Conservation (phyloP, 2,113 vertebrate species). For the Oreochromis niloticus region DNA sequence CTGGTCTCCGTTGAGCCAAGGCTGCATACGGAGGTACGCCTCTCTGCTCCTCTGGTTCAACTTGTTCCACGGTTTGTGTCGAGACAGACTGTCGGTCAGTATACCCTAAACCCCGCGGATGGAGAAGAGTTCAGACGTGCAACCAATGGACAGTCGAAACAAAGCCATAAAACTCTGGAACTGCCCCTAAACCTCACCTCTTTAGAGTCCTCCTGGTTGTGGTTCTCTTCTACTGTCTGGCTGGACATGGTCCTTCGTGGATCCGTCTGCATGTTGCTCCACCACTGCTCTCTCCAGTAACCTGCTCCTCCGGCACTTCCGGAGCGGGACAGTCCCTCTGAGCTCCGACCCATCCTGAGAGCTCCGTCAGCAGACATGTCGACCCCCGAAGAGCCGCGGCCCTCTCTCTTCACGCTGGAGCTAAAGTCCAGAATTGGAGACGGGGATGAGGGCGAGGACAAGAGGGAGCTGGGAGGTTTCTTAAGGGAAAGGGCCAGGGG, state of each 20-base stretch:
- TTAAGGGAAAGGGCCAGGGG: slow-evolving; percentile 86
- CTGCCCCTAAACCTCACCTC: slow-evolving; percentile 51
- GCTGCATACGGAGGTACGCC: slow-evolving; percentile 94
- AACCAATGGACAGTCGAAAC: neutral
- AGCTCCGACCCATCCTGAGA: slow-evolving; percentile 76
- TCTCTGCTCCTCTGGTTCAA: slow-evolving; percentile 92
- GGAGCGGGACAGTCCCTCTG: slow-evolving; percentile 68
- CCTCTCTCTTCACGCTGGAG: slow-evolving; percentile 79
- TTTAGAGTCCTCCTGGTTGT: slow-evolving; percentile 80
- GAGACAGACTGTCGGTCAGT: slow-evolving; percentile 86
- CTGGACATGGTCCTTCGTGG: slow-evolving; percentile 66
- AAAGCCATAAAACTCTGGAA: neutral
- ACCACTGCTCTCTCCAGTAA: slow-evolving; percentile 94
- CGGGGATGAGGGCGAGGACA: slow-evolving; percentile 72
- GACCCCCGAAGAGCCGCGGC: slow-evolving; percentile 67
- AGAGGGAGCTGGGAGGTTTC: slow-evolving; percentile 76
- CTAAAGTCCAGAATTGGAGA: slow-evolving; percentile 80
- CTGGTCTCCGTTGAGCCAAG: slow-evolving; percentile 95
- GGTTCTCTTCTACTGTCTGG: slow-evolving; percentile 73
- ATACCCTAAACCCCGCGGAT: slow-evolving; percentile 63
- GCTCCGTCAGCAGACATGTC: slow-evolving; percentile 73
- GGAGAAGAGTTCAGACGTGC: slow-evolving; percentile 4
- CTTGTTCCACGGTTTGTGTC: slow-evolving; percentile 95
- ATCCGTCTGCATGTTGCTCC: slow-evolving; percentile 84
- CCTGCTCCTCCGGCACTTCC: slow-evolving; percentile 65